phyloP scores from a whole-genome alignment of 2,797 vertebrate species.

The Tragopan temminckii region DNA sequence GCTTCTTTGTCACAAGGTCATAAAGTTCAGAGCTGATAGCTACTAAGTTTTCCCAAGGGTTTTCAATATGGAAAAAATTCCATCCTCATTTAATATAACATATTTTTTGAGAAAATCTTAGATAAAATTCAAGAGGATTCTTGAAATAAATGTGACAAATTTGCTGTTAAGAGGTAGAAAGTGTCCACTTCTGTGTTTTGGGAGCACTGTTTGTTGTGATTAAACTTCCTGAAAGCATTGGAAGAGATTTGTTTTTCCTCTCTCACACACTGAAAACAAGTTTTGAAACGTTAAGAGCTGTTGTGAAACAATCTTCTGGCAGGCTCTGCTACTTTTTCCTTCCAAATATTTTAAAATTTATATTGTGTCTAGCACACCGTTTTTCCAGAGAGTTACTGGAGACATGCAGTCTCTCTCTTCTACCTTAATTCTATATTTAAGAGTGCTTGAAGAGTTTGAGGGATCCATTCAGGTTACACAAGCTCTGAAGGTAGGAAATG shows the following conservation, averaged over 20 bases:
- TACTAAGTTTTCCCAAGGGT: background rate
- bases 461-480: background rate
- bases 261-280: constrained; percentile 20
- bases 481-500: background rate
- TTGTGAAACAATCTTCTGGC: constrained; percentile 56
- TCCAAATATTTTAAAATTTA: constrained; percentile 56
- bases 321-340: constrained; percentile 6
- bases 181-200: background rate
- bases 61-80: background rate
- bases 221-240: constrained; percentile 2
- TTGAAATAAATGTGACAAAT: background rate
- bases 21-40: background rate
- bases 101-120: background rate
- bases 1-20: background rate
- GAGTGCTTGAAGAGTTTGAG: background rate
- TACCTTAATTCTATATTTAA: constrained; percentile 31
- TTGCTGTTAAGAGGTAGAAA: background rate
- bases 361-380: background rate
- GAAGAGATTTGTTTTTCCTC: constrained; percentile 25
- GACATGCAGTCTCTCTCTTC: background rate
- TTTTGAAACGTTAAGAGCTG: constrained; percentile 38
- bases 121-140: background rate
- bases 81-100: background rate
- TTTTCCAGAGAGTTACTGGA: background rate
- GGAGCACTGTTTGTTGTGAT: background rate